phyloP scores from a whole-genome alignment of 2,888 invertebrate species.

The Prosapia bicincta region DNA sequence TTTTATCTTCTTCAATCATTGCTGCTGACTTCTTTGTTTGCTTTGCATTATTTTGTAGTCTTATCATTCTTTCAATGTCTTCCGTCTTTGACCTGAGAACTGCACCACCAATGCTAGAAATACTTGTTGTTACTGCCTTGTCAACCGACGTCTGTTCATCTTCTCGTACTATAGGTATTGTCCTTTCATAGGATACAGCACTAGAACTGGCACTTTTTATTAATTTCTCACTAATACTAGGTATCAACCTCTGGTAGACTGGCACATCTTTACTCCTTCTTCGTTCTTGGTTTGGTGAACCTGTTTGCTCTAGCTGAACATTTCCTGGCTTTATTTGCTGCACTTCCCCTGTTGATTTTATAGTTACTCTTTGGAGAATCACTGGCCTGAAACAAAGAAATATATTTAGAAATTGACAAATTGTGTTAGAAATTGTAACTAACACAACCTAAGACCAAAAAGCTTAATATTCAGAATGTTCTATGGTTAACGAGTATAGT shows the following conservation, averaged over 20 bases:
- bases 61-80: constrained; percentile 60
- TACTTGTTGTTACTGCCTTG: constrained; percentile 51
- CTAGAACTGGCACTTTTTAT: constrained; percentile 39
- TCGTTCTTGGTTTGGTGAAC: not conserved
- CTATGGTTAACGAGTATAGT: too few species aligned
- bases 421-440: too few species aligned
- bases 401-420: too few species aligned
- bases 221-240: constrained; percentile 22
- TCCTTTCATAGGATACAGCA: constrained; percentile 28
- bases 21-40: constrained; percentile 42
- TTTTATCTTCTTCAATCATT: constrained; percentile 57
- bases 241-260: constrained; percentile 3
- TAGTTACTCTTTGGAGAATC: constrained; percentile 55
- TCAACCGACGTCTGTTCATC: constrained; percentile 18
- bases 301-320: constrained; percentile 8
- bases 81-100: constrained; percentile 64
- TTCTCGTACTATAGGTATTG: constrained; percentile 25
- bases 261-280: constrained; percentile 14
- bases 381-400: constrained; percentile 5
- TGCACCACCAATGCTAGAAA: constrained; percentile 62
- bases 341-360: constrained; percentile 58
- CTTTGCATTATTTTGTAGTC: constrained; percentile 41
- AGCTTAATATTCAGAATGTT: too few species aligned
- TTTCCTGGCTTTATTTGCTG: constrained; percentile 43
- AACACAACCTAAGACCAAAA: too few species aligned